Conservation (phyloP, 2,797 vertebrate species). For the Lophotriccus pileatus region DNA sequence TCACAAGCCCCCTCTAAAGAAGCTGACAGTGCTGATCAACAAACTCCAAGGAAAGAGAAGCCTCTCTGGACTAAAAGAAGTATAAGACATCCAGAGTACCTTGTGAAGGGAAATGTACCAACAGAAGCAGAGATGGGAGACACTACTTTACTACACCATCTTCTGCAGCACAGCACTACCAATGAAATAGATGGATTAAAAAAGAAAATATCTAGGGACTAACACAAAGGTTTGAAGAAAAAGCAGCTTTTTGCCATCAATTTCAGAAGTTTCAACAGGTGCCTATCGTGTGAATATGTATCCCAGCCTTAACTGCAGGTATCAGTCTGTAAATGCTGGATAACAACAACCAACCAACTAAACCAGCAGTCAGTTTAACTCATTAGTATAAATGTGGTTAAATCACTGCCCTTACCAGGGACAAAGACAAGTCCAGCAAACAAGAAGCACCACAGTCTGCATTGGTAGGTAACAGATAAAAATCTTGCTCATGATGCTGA, state of each 20-base stretch:
- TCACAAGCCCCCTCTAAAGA: neutral
- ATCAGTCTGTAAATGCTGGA: neutral
- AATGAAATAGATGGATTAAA: neutral
- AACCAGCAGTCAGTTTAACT: neutral
- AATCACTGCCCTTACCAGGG: neutral
- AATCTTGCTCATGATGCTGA: neutral
- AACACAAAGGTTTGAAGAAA: neutral
- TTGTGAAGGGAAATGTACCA: neutral
- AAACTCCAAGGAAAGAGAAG: neutral
- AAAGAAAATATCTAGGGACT: neutral
- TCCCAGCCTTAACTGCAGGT: neutral
- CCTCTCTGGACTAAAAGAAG: neutral
- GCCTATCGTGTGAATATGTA: rapidly evolving
- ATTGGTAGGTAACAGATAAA: neutral
- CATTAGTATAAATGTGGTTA: neutral
- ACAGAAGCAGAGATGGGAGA: neutral
- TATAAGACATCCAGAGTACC: neutral
- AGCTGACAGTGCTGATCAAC: neutral
- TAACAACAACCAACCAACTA: neutral
- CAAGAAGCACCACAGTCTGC: neutral
- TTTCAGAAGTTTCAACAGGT: neutral
- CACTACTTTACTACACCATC: neutral
- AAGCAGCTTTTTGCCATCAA: neutral
- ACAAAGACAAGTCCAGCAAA: neutral
- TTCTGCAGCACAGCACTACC: neutral